Conservation (phyloP, 2,888 invertebrate species). For the Noctua comes region DNA sequence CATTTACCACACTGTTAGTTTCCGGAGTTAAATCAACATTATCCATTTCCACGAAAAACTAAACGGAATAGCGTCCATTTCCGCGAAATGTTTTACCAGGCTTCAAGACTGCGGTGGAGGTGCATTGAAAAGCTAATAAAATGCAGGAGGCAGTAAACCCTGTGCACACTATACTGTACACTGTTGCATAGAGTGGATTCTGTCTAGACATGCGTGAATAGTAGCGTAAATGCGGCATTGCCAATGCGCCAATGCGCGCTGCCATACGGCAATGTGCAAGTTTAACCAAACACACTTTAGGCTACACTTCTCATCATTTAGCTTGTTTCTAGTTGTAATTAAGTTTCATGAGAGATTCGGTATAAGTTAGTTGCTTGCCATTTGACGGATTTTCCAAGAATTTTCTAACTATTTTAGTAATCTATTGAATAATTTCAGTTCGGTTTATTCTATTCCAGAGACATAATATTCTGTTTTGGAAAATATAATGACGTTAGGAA, state of each 20-base stretch:
- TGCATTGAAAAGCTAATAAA: constrained; percentile 61
- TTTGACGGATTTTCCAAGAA: neutral
- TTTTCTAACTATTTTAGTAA: neutral
- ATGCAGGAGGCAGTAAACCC: constrained; percentile 49
- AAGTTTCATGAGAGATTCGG: constrained; percentile 2
- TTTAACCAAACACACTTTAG: constrained; percentile 27
- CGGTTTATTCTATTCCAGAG: neutral
- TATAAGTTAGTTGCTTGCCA: neutral
- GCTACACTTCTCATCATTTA: constrained; percentile 14
- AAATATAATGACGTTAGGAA: neutral
- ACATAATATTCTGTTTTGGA: neutral
- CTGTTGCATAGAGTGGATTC: constrained; percentile 52
- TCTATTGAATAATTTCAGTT: neutral
- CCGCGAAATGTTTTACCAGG: constrained; percentile 32
- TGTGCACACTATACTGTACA: constrained; percentile 18
- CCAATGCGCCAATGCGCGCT: constrained; percentile 45
- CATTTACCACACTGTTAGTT: constrained; percentile 20
- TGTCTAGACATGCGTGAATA: constrained; percentile 81
- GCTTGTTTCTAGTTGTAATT: constrained; percentile 5
- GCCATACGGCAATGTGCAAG: constrained; percentile 23
- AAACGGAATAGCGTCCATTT: constrained; percentile 27
- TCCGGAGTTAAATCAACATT: constrained; percentile 22
- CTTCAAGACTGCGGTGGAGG: constrained; percentile 30
- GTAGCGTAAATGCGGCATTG: constrained; percentile 58
- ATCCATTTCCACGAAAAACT: constrained; percentile 43